Base-by-base conservation (phyloP, 2,888 invertebrate genomes). In the Hydraecia micacea region DNA sequence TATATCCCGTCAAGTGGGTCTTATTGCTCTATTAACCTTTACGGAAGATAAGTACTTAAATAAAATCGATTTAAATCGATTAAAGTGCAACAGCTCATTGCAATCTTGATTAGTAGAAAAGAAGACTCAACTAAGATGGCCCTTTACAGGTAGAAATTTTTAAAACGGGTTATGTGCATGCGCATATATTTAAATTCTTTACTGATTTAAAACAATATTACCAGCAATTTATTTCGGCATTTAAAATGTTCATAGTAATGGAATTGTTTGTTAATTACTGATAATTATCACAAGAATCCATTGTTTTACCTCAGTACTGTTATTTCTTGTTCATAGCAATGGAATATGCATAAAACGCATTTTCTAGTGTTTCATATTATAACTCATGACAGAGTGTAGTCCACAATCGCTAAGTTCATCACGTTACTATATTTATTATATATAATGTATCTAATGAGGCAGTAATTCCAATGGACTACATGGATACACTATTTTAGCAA, bases 131-230 rank as follows among this genome's bases (percentile, higher is more conserved):
- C 88, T 83, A 93, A 90, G 90, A 96, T 96, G 96, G 95, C 95
- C 85, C 92, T 96, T 60, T 95, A 94, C 96, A 96, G 96, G 96
- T 96, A 93, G 85, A 88, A 72, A 88, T 70, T 79, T 77, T 65
- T 65, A 68, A 77, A 65, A 85, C 60, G 63, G 77, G 63, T 65
- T 79, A 46, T 60, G 7, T 84, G 79, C 75, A 84, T 88, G 86
- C 62, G 73, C 73, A 69, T 72, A 62, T 36, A 18, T 65, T 52
- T 9, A 55, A 69, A 69, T 39, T 49, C 0, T 75, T 65, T 25
- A 58, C 5, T 74, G 11, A 52, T 66, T 58, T 39, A 25, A 49
- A 55, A 52, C 5, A 25, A 46, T 28, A 15, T 63, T 36, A 55
- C 36, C 13, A 36, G 62, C 6, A 46, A 63, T 58, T 58, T 7